phyloP scores from a whole-genome alignment of 2,888 invertebrate genomes.

The Iselma pallidipennis region DNA sequence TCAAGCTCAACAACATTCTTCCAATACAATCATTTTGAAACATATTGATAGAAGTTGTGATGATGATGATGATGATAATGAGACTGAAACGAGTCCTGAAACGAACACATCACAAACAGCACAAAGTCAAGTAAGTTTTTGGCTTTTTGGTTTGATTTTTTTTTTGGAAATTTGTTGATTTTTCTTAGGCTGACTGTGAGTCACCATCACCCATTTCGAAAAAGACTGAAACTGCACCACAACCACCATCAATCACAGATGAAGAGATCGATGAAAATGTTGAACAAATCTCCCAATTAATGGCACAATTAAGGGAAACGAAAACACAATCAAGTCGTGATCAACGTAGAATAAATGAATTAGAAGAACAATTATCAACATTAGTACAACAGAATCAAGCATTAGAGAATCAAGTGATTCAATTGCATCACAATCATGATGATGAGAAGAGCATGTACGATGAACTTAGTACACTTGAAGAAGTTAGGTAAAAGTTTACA shows the following conservation, averaged over 20 bases:
- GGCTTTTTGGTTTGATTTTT: no score
- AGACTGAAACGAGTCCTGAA: background rate
- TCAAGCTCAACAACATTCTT: background rate
- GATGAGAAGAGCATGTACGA: constrained; percentile 83
- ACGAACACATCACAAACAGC: background rate
- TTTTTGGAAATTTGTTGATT: no score
- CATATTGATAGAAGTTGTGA: constrained; percentile 20
- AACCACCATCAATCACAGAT: constrained; percentile 1
- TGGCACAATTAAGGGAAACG: constrained; percentile 72
- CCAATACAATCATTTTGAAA: constrained; percentile 26
- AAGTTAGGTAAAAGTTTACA: constrained; percentile 83
- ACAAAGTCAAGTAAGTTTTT: background rate
- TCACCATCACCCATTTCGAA: constrained; percentile 3
- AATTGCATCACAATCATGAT: constrained; percentile 64
- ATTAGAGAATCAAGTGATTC: constrained; percentile 70
- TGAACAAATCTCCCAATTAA: constrained; percentile 59
- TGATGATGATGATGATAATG: constrained; percentile 2
- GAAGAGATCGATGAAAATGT: constrained; percentile 37
- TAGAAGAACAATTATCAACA: constrained; percentile 76
- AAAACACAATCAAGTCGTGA: constrained; percentile 71
- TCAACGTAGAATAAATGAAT: constrained; percentile 71
- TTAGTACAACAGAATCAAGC: constrained; percentile 72
- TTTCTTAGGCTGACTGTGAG: background rate
- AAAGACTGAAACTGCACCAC: constrained; percentile 18
- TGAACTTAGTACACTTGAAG: constrained; percentile 80